Conservation (phyloP, 2,888 invertebrate genomes). For the Brachypterus glaber region DNA sequence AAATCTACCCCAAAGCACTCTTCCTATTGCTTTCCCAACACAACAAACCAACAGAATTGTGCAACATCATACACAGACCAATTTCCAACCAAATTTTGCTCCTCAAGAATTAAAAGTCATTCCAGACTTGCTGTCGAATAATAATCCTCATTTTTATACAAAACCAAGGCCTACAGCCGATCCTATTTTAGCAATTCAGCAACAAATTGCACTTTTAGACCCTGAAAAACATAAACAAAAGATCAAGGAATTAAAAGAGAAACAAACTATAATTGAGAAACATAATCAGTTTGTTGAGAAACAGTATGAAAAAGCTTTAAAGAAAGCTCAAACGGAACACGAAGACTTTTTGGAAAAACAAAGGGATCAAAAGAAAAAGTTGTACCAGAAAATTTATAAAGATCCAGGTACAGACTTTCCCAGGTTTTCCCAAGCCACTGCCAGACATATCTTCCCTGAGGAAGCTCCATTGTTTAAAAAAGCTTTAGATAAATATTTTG, state of each 20-base stretch:
- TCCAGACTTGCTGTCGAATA: slow-evolving; percentile 11
- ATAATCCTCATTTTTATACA: slow-evolving; percentile 20
- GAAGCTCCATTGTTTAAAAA: slow-evolving; percentile 55
- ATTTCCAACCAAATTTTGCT: slow-evolving; percentile 31
- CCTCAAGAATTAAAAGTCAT: slow-evolving; percentile 13
- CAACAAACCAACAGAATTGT: slow-evolving; percentile 15
- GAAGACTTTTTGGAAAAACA: slow-evolving; percentile 62
- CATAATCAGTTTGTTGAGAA: slow-evolving; percentile 70
- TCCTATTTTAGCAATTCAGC: slow-evolving; percentile 28
- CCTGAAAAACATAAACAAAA: slow-evolving; percentile 52
- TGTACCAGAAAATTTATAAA: slow-evolving; percentile 37
- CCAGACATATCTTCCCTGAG: slow-evolving; percentile 50
- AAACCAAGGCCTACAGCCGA: slow-evolving; percentile 28
- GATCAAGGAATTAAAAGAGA: slow-evolving; percentile 59
- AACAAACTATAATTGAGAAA: slow-evolving; percentile 62
- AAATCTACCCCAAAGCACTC: background rate
- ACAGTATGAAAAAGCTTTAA: slow-evolving; percentile 68
- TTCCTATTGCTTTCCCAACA: slow-evolving; percentile 5
- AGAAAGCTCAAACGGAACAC: slow-evolving; percentile 64
- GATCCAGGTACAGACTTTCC: slow-evolving; percentile 31
- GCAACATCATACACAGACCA: slow-evolving; percentile 38
- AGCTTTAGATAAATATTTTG: slow-evolving; percentile 57
- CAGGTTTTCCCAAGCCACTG: slow-evolving; percentile 31
- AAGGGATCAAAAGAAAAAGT: slow-evolving; percentile 51
- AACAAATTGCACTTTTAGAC: slow-evolving; percentile 37